Conservation (phyloP, 1,140 invertebrate species). For the Stegodyphus dumicola region DNA sequence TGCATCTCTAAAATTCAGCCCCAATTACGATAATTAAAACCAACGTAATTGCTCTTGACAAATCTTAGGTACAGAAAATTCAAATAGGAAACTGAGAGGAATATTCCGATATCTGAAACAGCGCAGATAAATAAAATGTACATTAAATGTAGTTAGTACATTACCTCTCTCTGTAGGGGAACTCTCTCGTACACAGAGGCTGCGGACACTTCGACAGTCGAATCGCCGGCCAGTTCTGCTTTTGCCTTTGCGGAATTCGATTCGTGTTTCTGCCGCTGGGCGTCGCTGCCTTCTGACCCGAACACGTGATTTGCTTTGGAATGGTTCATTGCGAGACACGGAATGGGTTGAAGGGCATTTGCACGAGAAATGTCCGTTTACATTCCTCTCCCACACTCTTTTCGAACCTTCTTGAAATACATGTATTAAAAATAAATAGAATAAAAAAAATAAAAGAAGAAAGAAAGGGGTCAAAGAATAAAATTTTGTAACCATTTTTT, state of each 20-base stretch:
- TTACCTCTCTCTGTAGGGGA: neutral
- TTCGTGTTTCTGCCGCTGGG: conserved; percentile 46
- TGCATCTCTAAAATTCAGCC: too few species aligned
- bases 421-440: too few species aligned
- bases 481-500: too few species aligned
- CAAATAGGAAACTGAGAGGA: too few species aligned
- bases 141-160: neutral
- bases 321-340: conserved; percentile 19
- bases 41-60: too few species aligned
- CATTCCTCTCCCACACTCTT: neutral
- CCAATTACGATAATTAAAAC: too few species aligned
- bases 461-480: too few species aligned
- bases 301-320: conserved; percentile 49
- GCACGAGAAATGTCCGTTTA: neutral
- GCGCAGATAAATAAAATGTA: too few species aligned
- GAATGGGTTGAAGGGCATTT: conserved; percentile 20
- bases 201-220: neutral
- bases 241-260: conserved; percentile 56
- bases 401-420: too few species aligned
- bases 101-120: too few species aligned
- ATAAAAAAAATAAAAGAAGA: neutral
- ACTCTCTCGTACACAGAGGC: neutral
- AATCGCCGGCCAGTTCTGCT: conserved; percentile 20
- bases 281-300: conserved; percentile 53
- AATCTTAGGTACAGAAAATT: too few species aligned